These are phyloP conservation scores for Vulpes vulpes DNA, from an alignment of 2,113 vertebrate genomes.

Conservation along the genomic window DNA sequence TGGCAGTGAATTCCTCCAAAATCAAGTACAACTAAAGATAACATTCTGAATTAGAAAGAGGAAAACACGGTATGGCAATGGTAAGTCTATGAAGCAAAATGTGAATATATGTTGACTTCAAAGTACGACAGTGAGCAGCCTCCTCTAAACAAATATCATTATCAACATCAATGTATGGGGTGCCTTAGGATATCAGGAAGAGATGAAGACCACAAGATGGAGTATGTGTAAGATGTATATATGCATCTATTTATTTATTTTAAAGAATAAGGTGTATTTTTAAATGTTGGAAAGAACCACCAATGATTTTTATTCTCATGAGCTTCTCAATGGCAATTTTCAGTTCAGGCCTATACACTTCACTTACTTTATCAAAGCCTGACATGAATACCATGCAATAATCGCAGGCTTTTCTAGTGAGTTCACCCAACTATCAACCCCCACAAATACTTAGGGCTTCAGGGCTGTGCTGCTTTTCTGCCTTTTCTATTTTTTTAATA, in stretches of 20 bases:
- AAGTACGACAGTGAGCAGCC: background rate
- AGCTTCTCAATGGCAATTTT: background rate
- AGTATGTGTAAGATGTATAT: background rate
- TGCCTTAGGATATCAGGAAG: background rate
- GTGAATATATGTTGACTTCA: background rate
- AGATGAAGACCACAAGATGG: background rate
- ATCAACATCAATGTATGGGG: background rate
- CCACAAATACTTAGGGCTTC: background rate
- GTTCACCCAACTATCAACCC: background rate
- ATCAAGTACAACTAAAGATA: background rate
- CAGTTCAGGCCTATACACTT: background rate
- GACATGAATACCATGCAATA: background rate
- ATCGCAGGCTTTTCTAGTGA: background rate
- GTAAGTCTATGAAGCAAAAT: background rate
- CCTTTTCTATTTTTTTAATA: background rate
- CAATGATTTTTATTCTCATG: conserved; percentile 10
- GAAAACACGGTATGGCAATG: background rate
- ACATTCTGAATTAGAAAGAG: conserved; percentile 39
- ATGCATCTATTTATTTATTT: background rate
- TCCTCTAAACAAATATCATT: background rate
- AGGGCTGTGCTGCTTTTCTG: background rate
- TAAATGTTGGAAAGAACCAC: conserved; percentile 16
- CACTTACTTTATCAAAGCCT: background rate
- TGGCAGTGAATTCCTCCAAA: background rate
- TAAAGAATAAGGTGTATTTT: background rate